phyloP scores from a whole-genome alignment of 2,113 vertebrate species.

The Leucosticte australis region DNA sequence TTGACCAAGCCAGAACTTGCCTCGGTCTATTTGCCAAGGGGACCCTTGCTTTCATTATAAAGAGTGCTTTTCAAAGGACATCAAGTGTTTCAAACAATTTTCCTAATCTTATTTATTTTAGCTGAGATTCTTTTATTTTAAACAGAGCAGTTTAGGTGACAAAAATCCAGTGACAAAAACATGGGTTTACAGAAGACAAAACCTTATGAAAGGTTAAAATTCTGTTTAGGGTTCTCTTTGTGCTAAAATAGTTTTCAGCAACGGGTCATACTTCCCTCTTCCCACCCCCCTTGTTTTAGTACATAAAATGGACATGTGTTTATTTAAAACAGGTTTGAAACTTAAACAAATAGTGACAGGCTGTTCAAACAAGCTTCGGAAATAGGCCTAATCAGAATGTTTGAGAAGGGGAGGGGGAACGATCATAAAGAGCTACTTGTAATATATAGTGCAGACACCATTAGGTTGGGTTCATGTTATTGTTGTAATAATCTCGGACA shows the following conservation, averaged over 20 bases:
- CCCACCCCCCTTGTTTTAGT: slow-evolving; percentile 59
- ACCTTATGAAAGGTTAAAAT: neutral
- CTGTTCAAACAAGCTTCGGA: slow-evolving; percentile 81
- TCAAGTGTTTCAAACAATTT: slow-evolving; percentile 5
- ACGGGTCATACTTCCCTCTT: neutral
- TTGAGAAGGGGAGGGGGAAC: slow-evolving; percentile 70
- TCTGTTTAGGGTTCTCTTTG: slow-evolving; percentile 27
- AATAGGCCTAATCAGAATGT: slow-evolving; percentile 76
- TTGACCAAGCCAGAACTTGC: slow-evolving; percentile 23
- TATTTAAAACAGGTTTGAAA: slow-evolving; percentile 78
- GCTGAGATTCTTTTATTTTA: slow-evolving; percentile 12
- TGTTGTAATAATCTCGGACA: neutral
- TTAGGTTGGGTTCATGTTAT: slow-evolving; percentile 39
- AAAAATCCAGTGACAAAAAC: slow-evolving; percentile 39
- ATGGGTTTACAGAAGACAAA: neutral
- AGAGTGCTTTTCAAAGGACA: neutral
- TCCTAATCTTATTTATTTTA: slow-evolving; percentile 41
- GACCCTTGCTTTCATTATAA: slow-evolving; percentile 11
- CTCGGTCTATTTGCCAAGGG: neutral
- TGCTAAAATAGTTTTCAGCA: slow-evolving; percentile 42
- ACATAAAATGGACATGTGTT: slow-evolving; percentile 74
- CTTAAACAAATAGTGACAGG: slow-evolving; percentile 80
- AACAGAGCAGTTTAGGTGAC: neutral
- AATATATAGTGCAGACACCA: slow-evolving; percentile 49
- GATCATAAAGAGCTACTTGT: slow-evolving; percentile 60